These are phyloP conservation scores for Xanthia togata DNA, from an alignment of 2,888 invertebrate species.

Conservation along the genomic window DNA sequence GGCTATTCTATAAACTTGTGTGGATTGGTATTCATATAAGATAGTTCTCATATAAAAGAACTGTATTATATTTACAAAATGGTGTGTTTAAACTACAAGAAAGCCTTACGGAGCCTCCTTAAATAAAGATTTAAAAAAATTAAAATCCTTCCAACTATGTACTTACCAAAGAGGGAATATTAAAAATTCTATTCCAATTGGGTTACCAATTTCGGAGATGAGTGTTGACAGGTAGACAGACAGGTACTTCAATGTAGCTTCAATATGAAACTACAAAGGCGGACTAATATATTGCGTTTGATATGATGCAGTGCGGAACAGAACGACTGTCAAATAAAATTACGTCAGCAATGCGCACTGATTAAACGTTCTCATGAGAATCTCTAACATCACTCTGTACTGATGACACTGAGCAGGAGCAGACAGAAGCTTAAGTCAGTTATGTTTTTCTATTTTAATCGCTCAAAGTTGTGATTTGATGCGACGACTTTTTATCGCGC, in stretches of 20 bases:
- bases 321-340: constrained; percentile 74
- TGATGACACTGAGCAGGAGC: neutral
- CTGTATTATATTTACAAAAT: too few relatives aligned
- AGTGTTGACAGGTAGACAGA: constrained; percentile 57
- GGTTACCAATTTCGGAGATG: constrained; percentile 33
- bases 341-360: constrained; percentile 70
- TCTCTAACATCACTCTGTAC: constrained; percentile 26
- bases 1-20: too few relatives aligned
- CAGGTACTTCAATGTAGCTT: constrained; percentile 33
- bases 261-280: constrained; percentile 58
- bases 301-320: constrained; percentile 58
- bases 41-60: too few relatives aligned
- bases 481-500: neutral
- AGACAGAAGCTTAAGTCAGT: constrained; percentile 45
- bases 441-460: neutral
- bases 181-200: constrained; percentile 48
- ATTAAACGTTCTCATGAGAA: constrained; percentile 73
- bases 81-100: too few relatives aligned
- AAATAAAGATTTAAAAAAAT: too few relatives aligned
- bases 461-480: neutral
- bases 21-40: too few relatives aligned
- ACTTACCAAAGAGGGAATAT: constrained; percentile 14
- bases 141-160: neutral
- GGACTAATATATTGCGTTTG: constrained; percentile 51
- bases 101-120: too few relatives aligned